These are phyloP conservation scores for Oryzias sinensis DNA, from an alignment of 2,797 vertebrate genomes.

Conservation along the genomic window DNA sequence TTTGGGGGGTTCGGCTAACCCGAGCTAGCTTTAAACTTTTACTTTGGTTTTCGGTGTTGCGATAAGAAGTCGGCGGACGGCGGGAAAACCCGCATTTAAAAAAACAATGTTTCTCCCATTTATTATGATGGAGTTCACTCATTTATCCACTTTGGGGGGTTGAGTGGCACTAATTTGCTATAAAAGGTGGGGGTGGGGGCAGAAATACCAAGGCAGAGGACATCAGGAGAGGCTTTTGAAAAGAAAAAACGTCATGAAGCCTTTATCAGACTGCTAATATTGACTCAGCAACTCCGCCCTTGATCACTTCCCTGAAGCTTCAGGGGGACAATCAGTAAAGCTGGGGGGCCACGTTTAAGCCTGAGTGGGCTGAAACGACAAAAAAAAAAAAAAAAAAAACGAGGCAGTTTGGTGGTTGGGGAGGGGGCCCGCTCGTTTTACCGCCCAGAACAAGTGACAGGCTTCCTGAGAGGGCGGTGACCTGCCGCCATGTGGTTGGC, in stretches of 20 bases:
- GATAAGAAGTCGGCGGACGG: neutral
- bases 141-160: conserved; percentile 19
- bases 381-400: too few relatives aligned
- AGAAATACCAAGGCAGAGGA: neutral
- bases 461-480: too few relatives aligned
- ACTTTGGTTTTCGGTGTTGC: neutral
- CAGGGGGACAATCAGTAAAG: too few relatives aligned
- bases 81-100: neutral
- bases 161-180: conserved; percentile 15
- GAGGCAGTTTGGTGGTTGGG: too few relatives aligned
- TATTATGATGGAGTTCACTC: neutral
- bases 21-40: neutral
- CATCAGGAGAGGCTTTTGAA: neutral
- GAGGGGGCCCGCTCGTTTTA: too few relatives aligned
- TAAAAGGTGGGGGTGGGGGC: conserved; percentile 4
- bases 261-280: too few relatives aligned
- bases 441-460: too few relatives aligned
- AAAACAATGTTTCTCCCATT: neutral
- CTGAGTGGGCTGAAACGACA: too few relatives aligned
- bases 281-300: too few relatives aligned
- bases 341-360: too few relatives aligned
- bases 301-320: too few relatives aligned
- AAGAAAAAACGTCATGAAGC: neutral
- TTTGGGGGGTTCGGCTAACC: neutral
- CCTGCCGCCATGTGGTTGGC: too few relatives aligned